Percentiles rank a stretch among this genome's conserved stretches.
phyloP scores from a whole-genome alignment of 2,797 vertebrate genomes.

The Sebastes kiyomatsui region DNA sequence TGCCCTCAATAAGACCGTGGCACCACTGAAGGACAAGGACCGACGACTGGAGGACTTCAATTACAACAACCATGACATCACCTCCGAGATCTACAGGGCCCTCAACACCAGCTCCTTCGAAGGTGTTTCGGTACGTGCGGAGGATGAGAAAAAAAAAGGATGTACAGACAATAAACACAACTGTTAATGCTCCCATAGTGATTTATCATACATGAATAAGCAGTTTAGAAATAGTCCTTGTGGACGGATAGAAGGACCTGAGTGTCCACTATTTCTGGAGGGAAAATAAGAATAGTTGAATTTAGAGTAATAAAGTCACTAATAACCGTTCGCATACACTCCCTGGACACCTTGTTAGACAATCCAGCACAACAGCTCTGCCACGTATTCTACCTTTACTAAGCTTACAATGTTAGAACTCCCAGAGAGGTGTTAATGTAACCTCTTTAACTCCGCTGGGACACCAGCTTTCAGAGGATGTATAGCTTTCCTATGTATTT shows the following conservation, averaged over 20 bases:
- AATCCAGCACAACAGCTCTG: neutral
- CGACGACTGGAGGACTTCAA: constrained; percentile 94
- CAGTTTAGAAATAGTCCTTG: neutral
- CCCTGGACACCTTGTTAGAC: neutral
- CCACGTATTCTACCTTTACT: neutral
- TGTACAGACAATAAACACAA: neutral
- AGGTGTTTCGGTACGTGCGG: constrained; percentile 89
- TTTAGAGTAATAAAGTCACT: neutral
- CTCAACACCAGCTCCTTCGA: constrained; percentile 97
- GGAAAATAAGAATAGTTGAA: neutral
- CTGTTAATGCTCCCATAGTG: neutral
- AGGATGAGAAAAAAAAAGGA: neutral
- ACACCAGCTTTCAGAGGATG: neutral
- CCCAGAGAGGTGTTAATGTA: neutral
- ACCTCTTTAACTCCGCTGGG: neutral
- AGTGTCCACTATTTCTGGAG: neutral
- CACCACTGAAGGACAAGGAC: constrained; percentile 87
- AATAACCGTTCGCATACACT: neutral
- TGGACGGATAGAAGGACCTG: neutral
- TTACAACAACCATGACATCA: constrained; percentile 96
- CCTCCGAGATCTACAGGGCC: constrained; percentile 93
- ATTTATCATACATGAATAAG: neutral
- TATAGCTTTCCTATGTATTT: neutral
- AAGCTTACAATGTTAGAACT: neutral
- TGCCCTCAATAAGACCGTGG: constrained; percentile 94